A percentile compares a stretch with the other conserved stretches of the same genome.
phyloP scores from a whole-genome alignment of 2,888 invertebrate species.

The Dromius quadrimaculatus region DNA sequence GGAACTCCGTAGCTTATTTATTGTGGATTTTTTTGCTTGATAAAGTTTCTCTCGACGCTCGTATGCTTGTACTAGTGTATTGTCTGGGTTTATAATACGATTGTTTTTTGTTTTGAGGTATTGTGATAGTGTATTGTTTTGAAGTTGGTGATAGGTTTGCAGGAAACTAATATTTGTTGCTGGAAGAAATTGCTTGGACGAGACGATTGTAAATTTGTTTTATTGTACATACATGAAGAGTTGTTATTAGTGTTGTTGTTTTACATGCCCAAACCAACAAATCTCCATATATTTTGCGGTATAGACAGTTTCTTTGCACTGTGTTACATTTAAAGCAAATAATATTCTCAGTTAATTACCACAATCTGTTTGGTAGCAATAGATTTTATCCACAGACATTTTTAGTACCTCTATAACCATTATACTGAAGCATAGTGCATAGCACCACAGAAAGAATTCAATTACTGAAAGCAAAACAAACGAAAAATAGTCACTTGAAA shows the following conservation, averaged over 20 bases:
- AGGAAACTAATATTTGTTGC: too few relatives aligned
- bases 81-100: slow-evolving; percentile 19
- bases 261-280: too few relatives aligned
- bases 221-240: neutral
- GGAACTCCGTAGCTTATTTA: too few relatives aligned
- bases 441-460: slow-evolving; percentile 20
- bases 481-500: slow-evolving; percentile 9
- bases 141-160: slow-evolving; percentile 3
- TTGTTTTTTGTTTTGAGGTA: slow-evolving; percentile 14
- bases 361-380: slow-evolving; percentile 29
- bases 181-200: too few relatives aligned
- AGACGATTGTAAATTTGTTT: neutral
- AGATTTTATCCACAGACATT: slow-evolving; percentile 14
- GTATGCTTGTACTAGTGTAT: neutral
- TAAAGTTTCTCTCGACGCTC: slow-evolving; percentile 6
- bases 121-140: slow-evolving; percentile 16
- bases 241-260: too few relatives aligned
- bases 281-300: too few relatives aligned
- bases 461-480: slow-evolving; percentile 29
- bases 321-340: slow-evolving; percentile 10
- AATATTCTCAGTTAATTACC: slow-evolving; percentile 34
- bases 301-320: too few relatives aligned
- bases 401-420: slow-evolving; percentile 28
- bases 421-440: slow-evolving; percentile 18
- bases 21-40: slow-evolving; percentile 3